Conservation (phyloP, 2,113 vertebrate genomes). For the Malurus alboscapulatus region DNA sequence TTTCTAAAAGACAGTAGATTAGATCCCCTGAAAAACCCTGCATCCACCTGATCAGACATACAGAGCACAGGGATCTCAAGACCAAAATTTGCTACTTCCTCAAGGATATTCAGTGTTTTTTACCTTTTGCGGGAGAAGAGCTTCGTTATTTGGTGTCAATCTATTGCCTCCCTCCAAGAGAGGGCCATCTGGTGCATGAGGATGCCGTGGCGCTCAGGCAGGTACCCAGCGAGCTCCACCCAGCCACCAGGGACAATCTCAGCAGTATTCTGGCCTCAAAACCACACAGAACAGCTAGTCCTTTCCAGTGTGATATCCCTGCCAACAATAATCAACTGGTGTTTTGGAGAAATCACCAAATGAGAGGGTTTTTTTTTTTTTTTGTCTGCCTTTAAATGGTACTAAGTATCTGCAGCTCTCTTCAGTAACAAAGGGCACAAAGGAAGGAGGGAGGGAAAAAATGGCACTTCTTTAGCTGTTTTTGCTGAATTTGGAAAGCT, state of each 20-base stretch:
- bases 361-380: not conserved
- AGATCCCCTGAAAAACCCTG: not conserved
- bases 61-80: not conserved
- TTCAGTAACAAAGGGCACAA: constrained; percentile 30
- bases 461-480: not conserved
- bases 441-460: fast-evolving
- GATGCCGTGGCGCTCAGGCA: not conserved
- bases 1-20: not conserved
- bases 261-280: constrained; percentile 18
- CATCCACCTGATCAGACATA: not conserved
- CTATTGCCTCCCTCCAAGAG: not conserved
- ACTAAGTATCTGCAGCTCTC: constrained; percentile 34
- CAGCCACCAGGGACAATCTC: not conserved
- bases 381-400: constrained; percentile 6
- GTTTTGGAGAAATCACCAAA: constrained; percentile 35
- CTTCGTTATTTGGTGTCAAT: not conserved
- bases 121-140: not conserved
- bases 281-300: constrained; percentile 27
- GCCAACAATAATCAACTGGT: constrained; percentile 52
- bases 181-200: not conserved
- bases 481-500: constrained; percentile 36
- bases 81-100: not conserved
- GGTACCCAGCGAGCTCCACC: not conserved
- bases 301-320: constrained; percentile 28
- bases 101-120: not conserved